These are phyloP conservation scores for Andinoacara biseriatus DNA, from an alignment of 2,113 vertebrate genomes.

Conservation along the genomic window DNA sequence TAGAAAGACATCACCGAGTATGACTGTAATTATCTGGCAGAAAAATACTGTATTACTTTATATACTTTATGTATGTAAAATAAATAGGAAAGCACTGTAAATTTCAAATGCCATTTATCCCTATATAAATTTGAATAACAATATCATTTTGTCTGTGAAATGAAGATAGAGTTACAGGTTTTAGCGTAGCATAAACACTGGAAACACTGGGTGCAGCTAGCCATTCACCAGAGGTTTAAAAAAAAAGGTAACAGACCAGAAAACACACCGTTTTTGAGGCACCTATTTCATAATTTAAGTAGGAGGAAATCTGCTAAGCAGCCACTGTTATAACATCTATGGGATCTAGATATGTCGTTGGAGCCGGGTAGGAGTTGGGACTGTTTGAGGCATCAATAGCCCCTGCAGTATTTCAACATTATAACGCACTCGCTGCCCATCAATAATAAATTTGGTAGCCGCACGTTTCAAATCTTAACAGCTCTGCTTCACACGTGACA, in stretches of 20 bases:
- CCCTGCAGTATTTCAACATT: background rate
- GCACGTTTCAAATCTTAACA: constrained; percentile 5
- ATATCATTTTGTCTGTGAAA: background rate
- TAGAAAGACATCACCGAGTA: background rate
- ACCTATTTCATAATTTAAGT: background rate
- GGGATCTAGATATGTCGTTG: background rate
- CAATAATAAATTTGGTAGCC: constrained; percentile 31
- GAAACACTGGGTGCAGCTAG: background rate
- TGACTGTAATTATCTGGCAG: background rate
- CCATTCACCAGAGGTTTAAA: background rate
- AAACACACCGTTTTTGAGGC: background rate
- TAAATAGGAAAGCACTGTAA: background rate
- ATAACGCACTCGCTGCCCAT: constrained; percentile 37
- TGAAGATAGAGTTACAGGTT: background rate
- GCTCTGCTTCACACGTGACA: constrained; percentile 5
- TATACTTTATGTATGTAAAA: background rate
- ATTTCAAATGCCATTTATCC: background rate
- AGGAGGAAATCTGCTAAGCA: background rate
- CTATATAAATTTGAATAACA: background rate
- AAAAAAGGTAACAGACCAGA: background rate
- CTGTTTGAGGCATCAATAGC: background rate
- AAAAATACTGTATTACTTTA: background rate
- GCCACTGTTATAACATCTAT: background rate
- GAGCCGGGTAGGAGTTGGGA: background rate
- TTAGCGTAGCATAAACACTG: background rate